Percentiles rank a stretch among this genome's conserved stretches.
These are phyloP conservation scores for Phymastichus coffea DNA, from an alignment of 1,140 invertebrate genomes.

Conservation along the genomic window DNA sequence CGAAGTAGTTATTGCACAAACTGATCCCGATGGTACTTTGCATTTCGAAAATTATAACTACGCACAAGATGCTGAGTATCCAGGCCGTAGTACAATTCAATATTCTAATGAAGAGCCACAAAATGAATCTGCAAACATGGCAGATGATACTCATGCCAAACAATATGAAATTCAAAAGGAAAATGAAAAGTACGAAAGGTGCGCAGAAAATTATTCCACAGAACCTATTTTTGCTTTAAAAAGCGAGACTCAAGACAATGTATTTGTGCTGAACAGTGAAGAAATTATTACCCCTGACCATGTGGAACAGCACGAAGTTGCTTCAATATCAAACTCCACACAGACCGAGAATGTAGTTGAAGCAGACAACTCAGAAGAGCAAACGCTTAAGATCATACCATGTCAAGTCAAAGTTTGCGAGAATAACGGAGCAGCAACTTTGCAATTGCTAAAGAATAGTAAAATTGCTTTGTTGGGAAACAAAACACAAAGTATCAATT, in stretches of 20 bases:
- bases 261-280: constrained; percentile 15
- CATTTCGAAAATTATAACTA: constrained; percentile 25
- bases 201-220: constrained; percentile 10
- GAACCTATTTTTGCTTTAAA: constrained; percentile 13
- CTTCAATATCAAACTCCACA: constrained; percentile 13
- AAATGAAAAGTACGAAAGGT: constrained; percentile 25
- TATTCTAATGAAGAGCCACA: constrained; percentile 11
- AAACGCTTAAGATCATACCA: constrained; percentile 31
- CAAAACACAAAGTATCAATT: constrained; percentile 42
- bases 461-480: constrained; percentile 43
- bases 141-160: constrained; percentile 16
- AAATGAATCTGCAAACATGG: constrained; percentile 7
- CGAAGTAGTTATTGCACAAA: constrained; percentile 22
- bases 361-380: constrained; percentile 18
- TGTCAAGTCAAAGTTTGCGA: constrained; percentile 32
- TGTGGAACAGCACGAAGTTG: neutral
- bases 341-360: constrained; percentile 16
- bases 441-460: constrained; percentile 37
- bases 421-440: constrained; percentile 28
- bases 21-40: constrained; percentile 10
- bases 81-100: constrained; percentile 18
- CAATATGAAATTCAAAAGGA: constrained; percentile 23
- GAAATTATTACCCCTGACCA: constrained; percentile 10
- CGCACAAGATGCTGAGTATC: constrained; percentile 19
- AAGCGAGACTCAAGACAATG: neutral